phyloP scores from a whole-genome alignment of 2,113 vertebrate genomes.

The Coptodon rendalli region DNA sequence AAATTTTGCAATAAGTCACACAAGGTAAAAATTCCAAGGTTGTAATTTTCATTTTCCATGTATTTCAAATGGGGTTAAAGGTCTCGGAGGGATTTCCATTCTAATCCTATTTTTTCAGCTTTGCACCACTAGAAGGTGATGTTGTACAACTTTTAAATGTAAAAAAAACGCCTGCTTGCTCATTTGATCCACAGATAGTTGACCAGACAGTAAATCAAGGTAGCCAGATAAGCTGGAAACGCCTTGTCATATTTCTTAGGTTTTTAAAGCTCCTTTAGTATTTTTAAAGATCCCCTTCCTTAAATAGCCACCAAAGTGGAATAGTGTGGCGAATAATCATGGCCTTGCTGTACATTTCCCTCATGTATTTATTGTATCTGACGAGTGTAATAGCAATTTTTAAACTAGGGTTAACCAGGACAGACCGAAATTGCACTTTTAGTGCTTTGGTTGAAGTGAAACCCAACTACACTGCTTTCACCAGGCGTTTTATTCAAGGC shows the following conservation, averaged over 20 bases:
- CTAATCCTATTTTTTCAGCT: neutral
- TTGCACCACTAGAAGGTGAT: neutral
- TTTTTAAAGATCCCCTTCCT: neutral
- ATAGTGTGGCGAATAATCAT: neutral
- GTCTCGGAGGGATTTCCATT: neutral
- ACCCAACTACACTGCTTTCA: neutral
- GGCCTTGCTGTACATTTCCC: neutral
- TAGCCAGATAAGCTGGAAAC: neutral
- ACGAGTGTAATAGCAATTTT: neutral
- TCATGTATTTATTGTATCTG: neutral
- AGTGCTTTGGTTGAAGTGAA: neutral
- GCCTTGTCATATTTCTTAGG: neutral
- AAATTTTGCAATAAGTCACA: neutral
- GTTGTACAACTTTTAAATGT: neutral
- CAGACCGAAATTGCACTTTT: neutral
- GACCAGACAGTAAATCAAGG: constrained; percentile 29
- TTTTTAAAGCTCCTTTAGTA: neutral
- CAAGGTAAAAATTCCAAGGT: neutral
- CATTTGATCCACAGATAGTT: neutral
- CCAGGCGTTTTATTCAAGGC: neutral
- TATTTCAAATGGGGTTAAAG: neutral
- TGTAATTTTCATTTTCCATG: neutral
- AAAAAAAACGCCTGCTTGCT: neutral
- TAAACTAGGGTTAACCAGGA: neutral
- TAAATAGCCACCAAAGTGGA: neutral